Percentiles rank a stretch among this genome's conserved stretches.
Conservation (phyloP, 2,888 invertebrate genomes). For the Ligdia adustata region DNA sequence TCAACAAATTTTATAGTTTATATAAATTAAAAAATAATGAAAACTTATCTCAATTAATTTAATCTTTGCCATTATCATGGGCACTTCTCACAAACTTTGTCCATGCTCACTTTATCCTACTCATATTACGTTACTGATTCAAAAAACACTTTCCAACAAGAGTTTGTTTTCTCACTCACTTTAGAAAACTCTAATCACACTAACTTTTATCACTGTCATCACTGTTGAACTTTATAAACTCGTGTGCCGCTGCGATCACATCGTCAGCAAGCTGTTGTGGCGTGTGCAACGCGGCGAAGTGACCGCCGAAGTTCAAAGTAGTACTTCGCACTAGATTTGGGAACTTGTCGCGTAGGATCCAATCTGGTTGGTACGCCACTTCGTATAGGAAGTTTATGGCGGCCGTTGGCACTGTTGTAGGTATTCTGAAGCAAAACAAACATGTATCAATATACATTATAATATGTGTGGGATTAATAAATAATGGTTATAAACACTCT, state of each 20-base stretch:
- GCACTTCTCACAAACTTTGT: no score
- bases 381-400: conserved; percentile 91
- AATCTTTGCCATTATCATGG: no score
- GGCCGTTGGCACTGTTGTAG: conserved; percentile 87
- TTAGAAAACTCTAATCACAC: background rate
- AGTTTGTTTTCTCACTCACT: no score
- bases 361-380: conserved; percentile 85
- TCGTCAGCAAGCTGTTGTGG: conserved; percentile 89
- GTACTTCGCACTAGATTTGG: conserved; percentile 87
- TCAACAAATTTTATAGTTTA: no score
- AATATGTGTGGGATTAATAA: no score
- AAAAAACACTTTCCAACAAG: no score
- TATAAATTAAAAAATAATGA: no score
- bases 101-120: no score
- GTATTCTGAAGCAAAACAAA: conserved; percentile 80
- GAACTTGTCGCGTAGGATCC: conserved; percentile 85
- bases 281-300: conserved; percentile 93
- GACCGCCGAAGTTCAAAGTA: conserved; percentile 88
- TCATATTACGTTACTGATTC: no score
- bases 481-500: no score
- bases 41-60: no score
- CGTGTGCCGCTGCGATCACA: conserved; percentile 53
- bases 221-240: conserved; percentile 55
- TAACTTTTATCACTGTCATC: conserved; percentile 11
- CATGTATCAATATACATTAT: no score